These are phyloP conservation scores for Uropetala carovei DNA, from an alignment of 2,888 invertebrate species.

Conservation along the genomic window DNA sequence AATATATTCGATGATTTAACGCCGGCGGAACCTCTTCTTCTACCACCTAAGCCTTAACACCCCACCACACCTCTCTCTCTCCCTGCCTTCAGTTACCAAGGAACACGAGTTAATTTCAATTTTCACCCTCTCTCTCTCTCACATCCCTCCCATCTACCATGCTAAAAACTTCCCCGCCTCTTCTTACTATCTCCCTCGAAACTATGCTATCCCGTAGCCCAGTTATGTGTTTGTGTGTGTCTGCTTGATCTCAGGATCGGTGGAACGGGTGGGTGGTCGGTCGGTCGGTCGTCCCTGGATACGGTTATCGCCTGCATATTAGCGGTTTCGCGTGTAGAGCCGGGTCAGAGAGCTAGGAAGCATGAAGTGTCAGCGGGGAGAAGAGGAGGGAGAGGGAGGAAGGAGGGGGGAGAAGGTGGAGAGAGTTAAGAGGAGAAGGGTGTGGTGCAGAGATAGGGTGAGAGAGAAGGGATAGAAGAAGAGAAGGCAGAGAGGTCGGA, in stretches of 20 bases:
- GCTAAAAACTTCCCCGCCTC: neutral
- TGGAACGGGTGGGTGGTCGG: conserved; percentile 34
- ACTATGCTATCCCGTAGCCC: neutral
- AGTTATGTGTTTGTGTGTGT: conserved; percentile 19
- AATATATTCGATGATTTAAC: neutral
- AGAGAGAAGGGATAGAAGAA: neutral
- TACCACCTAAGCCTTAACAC: neutral
- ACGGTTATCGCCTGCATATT: conserved; percentile 61
- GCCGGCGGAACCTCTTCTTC: neutral
- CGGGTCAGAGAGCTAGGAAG: neutral
- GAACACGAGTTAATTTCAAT: conserved; percentile 57
- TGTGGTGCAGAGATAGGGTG: neutral
- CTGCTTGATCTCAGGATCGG: conserved; percentile 9
- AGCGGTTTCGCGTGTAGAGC: conserved; percentile 57
- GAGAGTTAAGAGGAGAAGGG: too few relatives aligned
- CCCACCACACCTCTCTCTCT: neutral
- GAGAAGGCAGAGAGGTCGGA: neutral
- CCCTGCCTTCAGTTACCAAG: neutral
- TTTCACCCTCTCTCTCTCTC: neutral
- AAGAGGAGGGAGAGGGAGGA: neutral
- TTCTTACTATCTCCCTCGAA: neutral
- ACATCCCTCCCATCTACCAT: neutral
- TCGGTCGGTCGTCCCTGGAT: conserved; percentile 41
- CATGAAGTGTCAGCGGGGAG: conserved; percentile 19
- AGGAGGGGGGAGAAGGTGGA: neutral